Evolutionary conservation across 2,797 vertebrate species (phyloP).

Genomic region (Clarias fuscus): DNA sequence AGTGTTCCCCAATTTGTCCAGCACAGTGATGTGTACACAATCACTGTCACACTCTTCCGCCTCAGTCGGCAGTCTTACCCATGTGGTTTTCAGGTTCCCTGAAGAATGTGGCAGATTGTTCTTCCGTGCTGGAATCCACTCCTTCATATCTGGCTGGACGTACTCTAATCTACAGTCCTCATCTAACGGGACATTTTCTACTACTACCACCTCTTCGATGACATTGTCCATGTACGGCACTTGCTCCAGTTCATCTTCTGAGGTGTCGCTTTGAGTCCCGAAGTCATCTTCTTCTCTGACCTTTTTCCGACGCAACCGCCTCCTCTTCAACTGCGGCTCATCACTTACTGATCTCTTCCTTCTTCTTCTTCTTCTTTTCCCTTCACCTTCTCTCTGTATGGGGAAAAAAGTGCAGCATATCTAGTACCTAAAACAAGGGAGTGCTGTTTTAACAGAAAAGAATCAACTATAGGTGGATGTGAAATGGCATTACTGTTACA

Average conservation of each 20-base stretch:
- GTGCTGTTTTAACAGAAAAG: not conserved
- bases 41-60: constrained; percentile 3
- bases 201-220: constrained; percentile 13
- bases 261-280: not conserved
- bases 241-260: constrained; percentile 45
- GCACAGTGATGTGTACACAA: constrained; percentile 59
- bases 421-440: not conserved
- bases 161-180: constrained; percentile 16
- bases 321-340: constrained; percentile 14
- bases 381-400: not conserved
- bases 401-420: not conserved
- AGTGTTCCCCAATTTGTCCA: constrained; percentile 51
- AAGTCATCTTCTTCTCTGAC: not conserved
- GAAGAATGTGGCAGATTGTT: not conserved
- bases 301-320: not conserved
- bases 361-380: not conserved
- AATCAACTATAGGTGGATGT: not conserved
- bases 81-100: constrained; percentile 35
- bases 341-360: not conserved
- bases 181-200: not conserved
- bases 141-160: constrained; percentile 67
- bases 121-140: constrained; percentile 76
- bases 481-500: not conserved
- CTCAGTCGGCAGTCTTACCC: constrained; percentile 46
- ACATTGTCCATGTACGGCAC: constrained; percentile 57